Evolutionary conservation across 2,113 vertebrate genomes (phyloP), one percentile per base, ranked within the genome.

Genomic region (Sinosuthora webbiana): DNA sequence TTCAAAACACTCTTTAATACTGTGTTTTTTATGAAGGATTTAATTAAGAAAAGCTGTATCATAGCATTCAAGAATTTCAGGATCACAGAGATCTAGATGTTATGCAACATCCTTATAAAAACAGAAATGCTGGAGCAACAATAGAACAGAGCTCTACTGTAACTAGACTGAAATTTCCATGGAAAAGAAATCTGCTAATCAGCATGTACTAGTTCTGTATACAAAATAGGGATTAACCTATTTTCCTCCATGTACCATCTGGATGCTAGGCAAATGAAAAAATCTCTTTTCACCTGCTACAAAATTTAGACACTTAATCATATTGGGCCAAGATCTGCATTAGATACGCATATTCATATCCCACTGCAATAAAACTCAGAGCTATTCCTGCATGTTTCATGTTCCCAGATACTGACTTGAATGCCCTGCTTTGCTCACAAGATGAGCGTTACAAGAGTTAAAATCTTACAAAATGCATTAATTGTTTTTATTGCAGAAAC

Each of bases 221-320:
- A 93, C 80, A 93, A 93, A 95, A 97, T 60, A 89, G 93, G 89
- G 86, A 96, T 97, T 97, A 96, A 93, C 93, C 96, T 93, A 81
- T 94, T 96, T 96, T 94, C 47, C 15, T 55, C 56, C 28, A 31
- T 55, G 73, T 68, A 44, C 89, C 96, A 96, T 97, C 95, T 96
- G 96, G 93, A 90, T 60, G 78, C 31, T 64, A 67, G 20, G 69
- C 63, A 93, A 96, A 96, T 81, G 18, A 94, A 91, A 95, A 92
- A 67, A 52, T 42, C 86, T 59, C 21, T 89, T 90, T 94, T 90
- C 87, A 95, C 93, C 79, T 93, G 73, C 64, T 93, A 82, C 55
- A 93, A 39, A 86, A 89, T 92, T 89, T 63, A 83, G 68, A 88
- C 42, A 62, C 63, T 89, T 93, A 83, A 83, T 94, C 68, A 69